Evolutionary conservation across 2,888 invertebrate genomes (phyloP).

Genomic region (Cheilosia variabilis): DNA sequence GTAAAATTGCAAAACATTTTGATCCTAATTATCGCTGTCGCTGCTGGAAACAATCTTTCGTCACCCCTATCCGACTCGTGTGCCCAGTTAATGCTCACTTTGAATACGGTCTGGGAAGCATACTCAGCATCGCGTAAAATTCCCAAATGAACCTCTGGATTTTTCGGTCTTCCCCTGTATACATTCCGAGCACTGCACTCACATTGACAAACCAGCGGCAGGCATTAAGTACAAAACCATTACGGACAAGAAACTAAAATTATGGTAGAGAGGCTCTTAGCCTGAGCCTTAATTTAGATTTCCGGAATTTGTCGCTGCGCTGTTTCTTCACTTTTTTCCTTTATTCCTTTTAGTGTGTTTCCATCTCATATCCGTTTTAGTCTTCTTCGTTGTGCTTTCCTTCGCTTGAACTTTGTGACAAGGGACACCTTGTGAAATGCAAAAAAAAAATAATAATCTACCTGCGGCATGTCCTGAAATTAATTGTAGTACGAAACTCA

Average conservation of each 20-base stretch:
- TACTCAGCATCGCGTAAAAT: slow-evolving; percentile 42
- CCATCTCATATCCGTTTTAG: slow-evolving; percentile 31
- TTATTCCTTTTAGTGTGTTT: neutral
- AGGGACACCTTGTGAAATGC: slow-evolving; percentile 35
- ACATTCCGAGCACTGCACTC: neutral
- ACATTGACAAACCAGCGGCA: slow-evolving; percentile 12
- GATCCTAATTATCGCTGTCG: neutral
- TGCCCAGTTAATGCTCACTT: slow-evolving; percentile 28
- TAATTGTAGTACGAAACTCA: slow-evolving; percentile 62
- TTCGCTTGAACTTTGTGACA: slow-evolving; percentile 52
- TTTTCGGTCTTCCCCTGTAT: neutral
- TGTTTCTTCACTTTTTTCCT: slow-evolving; percentile 21
- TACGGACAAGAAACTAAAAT: slow-evolving; percentile 74
- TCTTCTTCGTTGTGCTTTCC: slow-evolving; percentile 40
- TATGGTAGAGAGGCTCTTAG: slow-evolving; percentile 76
- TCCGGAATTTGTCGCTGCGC: slow-evolving; percentile 66
- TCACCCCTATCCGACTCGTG: slow-evolving; percentile 5
- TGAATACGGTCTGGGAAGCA: slow-evolving; percentile 7
- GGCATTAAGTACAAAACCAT: slow-evolving; percentile 66
- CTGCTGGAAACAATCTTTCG: neutral
- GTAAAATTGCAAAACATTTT: slow-evolving; percentile 3
- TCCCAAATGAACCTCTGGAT: slow-evolving; percentile 56
- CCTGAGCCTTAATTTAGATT: slow-evolving; percentile 76
- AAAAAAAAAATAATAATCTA: slow-evolving; percentile 15
- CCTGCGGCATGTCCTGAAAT: slow-evolving; percentile 70